phyloP scores from a whole-genome alignment of 2,113 vertebrate species.

The Hemiscyllium ocellatum region DNA sequence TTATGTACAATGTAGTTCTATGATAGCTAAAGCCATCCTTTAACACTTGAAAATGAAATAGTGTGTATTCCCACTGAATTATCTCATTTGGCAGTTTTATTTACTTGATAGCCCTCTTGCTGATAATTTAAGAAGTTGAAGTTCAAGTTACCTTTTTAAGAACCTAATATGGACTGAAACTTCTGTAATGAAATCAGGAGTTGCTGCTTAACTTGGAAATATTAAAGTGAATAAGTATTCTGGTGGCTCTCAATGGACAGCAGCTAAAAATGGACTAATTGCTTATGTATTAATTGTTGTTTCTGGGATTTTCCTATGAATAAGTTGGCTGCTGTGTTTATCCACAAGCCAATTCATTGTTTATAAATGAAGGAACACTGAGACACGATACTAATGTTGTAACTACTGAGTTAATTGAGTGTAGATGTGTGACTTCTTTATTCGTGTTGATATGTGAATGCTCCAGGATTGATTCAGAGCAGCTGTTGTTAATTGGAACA shows the following conservation, averaged over 20 bases:
- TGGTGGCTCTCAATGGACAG: not conserved
- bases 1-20: not conserved
- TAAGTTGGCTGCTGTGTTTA: not conserved
- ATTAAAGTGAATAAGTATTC: not conserved
- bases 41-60: constrained; percentile 2
- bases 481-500: too few species aligned
- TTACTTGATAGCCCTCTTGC: not conserved
- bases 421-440: too few species aligned
- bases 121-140: not conserved
- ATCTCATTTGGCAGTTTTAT: not conserved
- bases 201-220: not conserved
- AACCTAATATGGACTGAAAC: not conserved
- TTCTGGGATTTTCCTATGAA: not conserved
- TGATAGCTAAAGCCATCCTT: not conserved
- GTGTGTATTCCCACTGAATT: not conserved
- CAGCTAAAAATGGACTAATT: not conserved
- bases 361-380: not conserved
- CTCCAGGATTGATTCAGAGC: too few species aligned
- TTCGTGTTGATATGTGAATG: too few species aligned
- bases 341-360: not conserved
- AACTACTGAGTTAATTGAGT: too few species aligned
- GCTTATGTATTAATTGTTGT: not conserved
- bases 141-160: not conserved
- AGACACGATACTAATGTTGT: not conserved
- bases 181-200: not conserved